These are phyloP conservation scores for Brachypteracias leptosomus DNA, from an alignment of 2,113 vertebrate species.

Conservation along the genomic window DNA sequence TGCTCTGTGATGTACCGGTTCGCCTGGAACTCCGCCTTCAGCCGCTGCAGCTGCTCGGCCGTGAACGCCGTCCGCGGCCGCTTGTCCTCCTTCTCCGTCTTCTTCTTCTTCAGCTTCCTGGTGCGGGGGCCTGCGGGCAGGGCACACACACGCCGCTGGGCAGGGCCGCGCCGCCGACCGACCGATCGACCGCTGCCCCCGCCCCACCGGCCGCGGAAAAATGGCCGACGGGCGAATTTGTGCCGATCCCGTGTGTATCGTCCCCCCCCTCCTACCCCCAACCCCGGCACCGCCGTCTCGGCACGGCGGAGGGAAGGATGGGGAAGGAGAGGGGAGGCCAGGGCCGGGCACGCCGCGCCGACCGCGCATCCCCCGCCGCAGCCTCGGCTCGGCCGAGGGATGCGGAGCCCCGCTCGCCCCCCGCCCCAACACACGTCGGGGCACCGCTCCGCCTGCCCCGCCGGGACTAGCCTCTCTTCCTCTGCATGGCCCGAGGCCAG, in stretches of 20 bases:
- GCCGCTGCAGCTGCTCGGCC: constrained; percentile 89
- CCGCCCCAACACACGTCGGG: background rate
- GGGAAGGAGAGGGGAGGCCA: background rate
- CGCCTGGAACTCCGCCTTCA: constrained; percentile 89
- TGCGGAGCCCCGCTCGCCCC: background rate
- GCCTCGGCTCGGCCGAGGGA: background rate
- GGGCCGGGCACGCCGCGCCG: background rate
- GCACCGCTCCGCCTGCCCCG: background rate
- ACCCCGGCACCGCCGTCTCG: background rate
- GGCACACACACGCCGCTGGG: constrained; percentile 62
- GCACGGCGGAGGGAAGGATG: background rate
- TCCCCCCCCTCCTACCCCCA: no score
- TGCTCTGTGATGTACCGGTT: constrained; percentile 92
- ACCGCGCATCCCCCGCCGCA: background rate
- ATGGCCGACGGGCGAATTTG: background rate
- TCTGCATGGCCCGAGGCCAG: no score
- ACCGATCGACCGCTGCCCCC: background rate
- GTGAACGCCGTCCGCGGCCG: constrained; percentile 91
- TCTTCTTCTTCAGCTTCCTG: constrained; percentile 97
- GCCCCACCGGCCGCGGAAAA: background rate
- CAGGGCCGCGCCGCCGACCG: constrained; percentile 42
- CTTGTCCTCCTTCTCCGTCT: constrained; percentile 91
- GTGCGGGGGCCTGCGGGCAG: constrained; percentile 91
- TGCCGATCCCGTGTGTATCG: background rate
- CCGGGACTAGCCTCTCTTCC: background rate